Base-by-base conservation (phyloP, 1,140 invertebrate species). In the Orchestia grillus region DNA sequence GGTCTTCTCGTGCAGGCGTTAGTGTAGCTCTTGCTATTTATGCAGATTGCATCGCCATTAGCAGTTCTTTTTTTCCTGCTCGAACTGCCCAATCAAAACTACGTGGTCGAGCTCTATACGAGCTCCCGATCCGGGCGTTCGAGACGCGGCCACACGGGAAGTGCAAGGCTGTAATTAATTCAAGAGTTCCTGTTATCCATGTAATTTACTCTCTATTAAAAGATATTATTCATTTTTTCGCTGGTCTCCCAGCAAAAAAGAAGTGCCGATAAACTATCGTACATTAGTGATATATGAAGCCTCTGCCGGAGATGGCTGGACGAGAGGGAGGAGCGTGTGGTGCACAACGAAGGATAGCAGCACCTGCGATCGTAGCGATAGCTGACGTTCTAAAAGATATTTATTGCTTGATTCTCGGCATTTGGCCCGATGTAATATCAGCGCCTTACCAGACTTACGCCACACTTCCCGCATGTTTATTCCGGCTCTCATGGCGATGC, bases 201-300 rank as follows among this genome's bases (percentile, higher is more conserved):
- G 92, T 94, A 94, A 94, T 94, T 94, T 94, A 94, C 92, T 94
- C 92, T 94, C 92, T 94, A 94, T 94, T 94, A 94, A 94, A 94
- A 94, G 92, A 94, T 94, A 94, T 94, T 94, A 94, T 94, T 94
- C 92, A 94, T 94, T 94, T 94, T 94, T 94, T 94, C 44, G 92
- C 92, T 47, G 40, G 92, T 42, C 92, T 94, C 43, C 36, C 41
- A 44, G 92, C 43, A 94, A 94, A 94, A 94, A 94, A 94, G 8
- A 36, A n/a, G 44, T 44, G 92, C 92, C 92, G 92, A 94, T 94
- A 94, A 94, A 94, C 92, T 94, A 94, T 94, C 92, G 92, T 94
- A 94, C 43, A 94, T 47, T 45, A 94, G 92, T 94, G 92, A 94
- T 94, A 94, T 94, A 94, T 94, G 92, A 94, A 94, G 92, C 92